These are phyloP conservation scores for Actinia tenebrosa DNA, from an alignment of 64 coral and sea anemone genomes.

Conservation along the genomic window DNA sequence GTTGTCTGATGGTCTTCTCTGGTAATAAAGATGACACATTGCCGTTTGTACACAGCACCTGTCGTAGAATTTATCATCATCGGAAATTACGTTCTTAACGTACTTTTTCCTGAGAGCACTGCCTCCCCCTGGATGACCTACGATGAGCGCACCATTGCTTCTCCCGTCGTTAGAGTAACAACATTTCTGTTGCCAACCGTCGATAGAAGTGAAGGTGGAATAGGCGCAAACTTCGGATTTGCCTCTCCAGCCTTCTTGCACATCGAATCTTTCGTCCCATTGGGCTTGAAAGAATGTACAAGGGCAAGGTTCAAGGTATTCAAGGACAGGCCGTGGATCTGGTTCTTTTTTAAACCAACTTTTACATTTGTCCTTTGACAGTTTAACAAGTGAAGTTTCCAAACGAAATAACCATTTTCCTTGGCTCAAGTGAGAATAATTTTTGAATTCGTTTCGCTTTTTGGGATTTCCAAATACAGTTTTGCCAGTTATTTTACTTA, in stretches of 20 bases:
- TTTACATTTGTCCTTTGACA: constrained; percentile 4
- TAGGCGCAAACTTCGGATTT: neutral
- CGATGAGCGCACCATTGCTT: constrained; percentile 18
- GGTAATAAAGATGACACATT: constrained; percentile 29
- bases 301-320: constrained; percentile 29
- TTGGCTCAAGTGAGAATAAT: neutral
- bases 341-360: neutral
- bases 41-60: constrained; percentile 9
- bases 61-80: neutral
- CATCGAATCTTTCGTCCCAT: constrained; percentile 26
- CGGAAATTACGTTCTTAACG: neutral
- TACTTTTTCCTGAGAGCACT: neutral
- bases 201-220: neutral
- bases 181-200: constrained; percentile 15
- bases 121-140: constrained; percentile 33
- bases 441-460: neutral
- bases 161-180: constrained; percentile 33
- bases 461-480: neutral
- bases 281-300: constrained; percentile 20
- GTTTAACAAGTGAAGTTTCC: neutral
- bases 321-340: neutral
- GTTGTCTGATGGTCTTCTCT: constrained; percentile 29
- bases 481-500: neutral
- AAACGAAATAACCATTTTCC: constrained; percentile 36
- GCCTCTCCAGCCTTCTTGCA: neutral